Evolutionary conservation across 2,888 invertebrate species (phyloP).

Genomic region (Stegana nigrithorax): DNA sequence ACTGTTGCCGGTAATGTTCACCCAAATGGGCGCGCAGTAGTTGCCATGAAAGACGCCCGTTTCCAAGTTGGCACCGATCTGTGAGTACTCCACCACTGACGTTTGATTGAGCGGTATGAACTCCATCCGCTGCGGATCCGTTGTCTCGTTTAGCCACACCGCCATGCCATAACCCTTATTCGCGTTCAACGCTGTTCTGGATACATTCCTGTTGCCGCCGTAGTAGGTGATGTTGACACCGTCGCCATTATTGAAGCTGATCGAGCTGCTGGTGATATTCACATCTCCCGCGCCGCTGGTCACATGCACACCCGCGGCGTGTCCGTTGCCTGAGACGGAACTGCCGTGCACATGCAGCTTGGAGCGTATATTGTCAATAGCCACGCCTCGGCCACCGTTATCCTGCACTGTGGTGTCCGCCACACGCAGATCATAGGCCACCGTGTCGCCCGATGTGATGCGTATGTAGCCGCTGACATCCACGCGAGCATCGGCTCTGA

Average conservation of each 20-base stretch:
- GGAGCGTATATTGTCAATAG: conserved; percentile 90
- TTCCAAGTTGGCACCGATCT: conserved; percentile 87
- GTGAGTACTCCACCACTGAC: conserved; percentile 86
- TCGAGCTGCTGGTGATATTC: conserved; percentile 89
- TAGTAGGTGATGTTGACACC: conserved; percentile 96
- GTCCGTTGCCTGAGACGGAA: conserved; percentile 86
- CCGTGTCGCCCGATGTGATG: conserved; percentile 80
- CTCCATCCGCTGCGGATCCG: conserved; percentile 73
- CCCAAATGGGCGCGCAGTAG: conserved; percentile 85
- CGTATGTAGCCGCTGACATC: conserved; percentile 83
- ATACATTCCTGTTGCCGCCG: conserved; percentile 93
- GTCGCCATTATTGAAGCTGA: conserved; percentile 92
- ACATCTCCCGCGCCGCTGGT: conserved; percentile 93
- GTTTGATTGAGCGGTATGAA: conserved; percentile 86
- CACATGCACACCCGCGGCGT: conserved; percentile 91
- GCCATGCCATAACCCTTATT: conserved; percentile 91
- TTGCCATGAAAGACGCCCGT: conserved; percentile 93
- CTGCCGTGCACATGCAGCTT: conserved; percentile 87
- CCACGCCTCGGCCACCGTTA: conserved; percentile 95
- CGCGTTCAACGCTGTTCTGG: conserved; percentile 84
- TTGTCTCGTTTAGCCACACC: conserved; percentile 89
- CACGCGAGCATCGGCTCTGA: conserved; percentile 78
- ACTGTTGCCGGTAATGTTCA: conserved; percentile 93
- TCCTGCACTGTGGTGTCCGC: conserved; percentile 85
- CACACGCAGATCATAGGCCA: conserved; percentile 88